Conservation (phyloP, 2,888 invertebrate species). For the Marasmarcha lunaedactyla region DNA sequence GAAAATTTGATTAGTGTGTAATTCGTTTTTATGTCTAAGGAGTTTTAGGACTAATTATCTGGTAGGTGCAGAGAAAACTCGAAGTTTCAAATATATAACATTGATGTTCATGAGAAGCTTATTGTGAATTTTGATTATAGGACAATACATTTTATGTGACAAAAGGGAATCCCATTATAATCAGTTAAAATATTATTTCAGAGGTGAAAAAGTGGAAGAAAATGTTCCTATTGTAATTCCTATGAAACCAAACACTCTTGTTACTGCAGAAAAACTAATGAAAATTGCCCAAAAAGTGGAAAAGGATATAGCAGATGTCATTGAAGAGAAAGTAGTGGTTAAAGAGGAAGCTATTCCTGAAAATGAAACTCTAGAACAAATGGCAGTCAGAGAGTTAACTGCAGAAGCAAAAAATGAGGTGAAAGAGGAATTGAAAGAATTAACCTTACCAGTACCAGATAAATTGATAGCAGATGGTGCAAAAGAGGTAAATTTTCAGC, state of each 20-base stretch:
- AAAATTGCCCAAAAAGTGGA: slow-evolving; percentile 63
- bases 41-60: no score
- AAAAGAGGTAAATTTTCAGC: slow-evolving; percentile 62
- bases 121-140: no score
- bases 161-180: no score
- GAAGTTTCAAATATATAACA: no score
- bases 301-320: slow-evolving; percentile 55
- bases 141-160: no score
- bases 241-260: slow-evolving; percentile 67
- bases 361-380: slow-evolving; percentile 70
- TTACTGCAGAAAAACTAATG: slow-evolving; percentile 57
- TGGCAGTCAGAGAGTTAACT: slow-evolving; percentile 80
- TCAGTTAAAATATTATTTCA: no score
- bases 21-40: no score
- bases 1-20: no score
- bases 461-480: slow-evolving; percentile 70
- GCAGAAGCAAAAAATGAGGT: slow-evolving; percentile 63
- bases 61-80: no score
- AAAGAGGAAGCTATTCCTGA: slow-evolving; percentile 20
- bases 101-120: no score
- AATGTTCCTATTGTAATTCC: slow-evolving; percentile 75
- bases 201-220: slow-evolving; percentile 64
- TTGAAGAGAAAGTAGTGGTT: slow-evolving; percentile 21
- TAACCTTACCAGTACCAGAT: slow-evolving; percentile 71
- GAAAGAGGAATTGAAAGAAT: slow-evolving; percentile 33